phyloP scores from a whole-genome alignment of 2,797 vertebrate genomes.

The Catostomus latipinnis region DNA sequence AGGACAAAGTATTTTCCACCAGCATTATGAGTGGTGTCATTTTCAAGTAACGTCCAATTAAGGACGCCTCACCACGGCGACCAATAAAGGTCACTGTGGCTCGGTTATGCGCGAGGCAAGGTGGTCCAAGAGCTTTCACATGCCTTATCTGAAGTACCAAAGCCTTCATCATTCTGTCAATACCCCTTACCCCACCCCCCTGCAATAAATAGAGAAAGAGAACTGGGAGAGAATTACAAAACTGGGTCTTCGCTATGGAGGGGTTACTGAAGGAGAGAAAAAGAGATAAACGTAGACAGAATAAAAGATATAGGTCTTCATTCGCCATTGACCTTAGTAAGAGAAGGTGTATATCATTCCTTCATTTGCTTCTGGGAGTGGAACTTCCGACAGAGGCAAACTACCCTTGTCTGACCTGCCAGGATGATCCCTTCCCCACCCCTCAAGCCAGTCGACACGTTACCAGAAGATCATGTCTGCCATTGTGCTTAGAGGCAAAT shows the following conservation, averaged over 20 bases:
- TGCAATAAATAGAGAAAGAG: conserved; percentile 20
- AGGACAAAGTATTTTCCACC: conserved; percentile 16
- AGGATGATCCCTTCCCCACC: conserved; percentile 25
- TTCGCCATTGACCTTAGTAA: conserved; percentile 25
- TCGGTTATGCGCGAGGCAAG: conserved; percentile 12
- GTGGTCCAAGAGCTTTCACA: conserved; percentile 39
- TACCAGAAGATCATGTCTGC: neutral
- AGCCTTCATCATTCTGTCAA: neutral
- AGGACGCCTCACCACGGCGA: conserved; percentile 33
- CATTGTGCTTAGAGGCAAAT: neutral
- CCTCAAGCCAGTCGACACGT: conserved; percentile 3
- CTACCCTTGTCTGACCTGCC: conserved; percentile 33
- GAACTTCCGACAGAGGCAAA: conserved; percentile 40
- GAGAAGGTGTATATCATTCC: conserved; percentile 44
- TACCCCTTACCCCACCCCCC: neutral
- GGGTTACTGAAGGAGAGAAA: neutral
- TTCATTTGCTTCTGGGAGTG: conserved; percentile 44
- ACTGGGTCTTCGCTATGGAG: neutral
- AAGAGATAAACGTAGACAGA: conserved; percentile 12
- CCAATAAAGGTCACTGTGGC: conserved; percentile 46
- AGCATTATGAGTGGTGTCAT: conserved; percentile 37
- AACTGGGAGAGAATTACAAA: neutral
- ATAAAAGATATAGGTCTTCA: conserved; percentile 15
- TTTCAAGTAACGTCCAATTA: conserved; percentile 43
- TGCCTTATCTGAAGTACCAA: conserved; percentile 36